A percentile compares a stretch with the other conserved stretches of the same genome.
These are phyloP conservation scores for Phataginus tetradactyla DNA, from an alignment of 2,797 vertebrate genomes.

Conservation along the genomic window DNA sequence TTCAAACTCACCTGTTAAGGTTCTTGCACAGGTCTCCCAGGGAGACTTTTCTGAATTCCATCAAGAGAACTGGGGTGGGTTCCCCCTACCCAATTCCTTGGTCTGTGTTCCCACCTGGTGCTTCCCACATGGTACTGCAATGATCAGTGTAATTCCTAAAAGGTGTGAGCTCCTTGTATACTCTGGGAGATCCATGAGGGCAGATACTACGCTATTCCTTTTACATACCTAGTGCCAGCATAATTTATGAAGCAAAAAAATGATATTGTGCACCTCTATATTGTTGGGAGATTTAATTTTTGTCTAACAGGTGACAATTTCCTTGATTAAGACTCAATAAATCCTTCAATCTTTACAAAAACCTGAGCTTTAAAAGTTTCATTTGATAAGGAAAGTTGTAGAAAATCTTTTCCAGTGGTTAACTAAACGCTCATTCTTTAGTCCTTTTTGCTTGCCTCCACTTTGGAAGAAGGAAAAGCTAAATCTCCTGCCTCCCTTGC, in stretches of 20 bases:
- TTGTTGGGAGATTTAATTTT: background rate
- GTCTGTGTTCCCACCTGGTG: background rate
- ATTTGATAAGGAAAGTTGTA: background rate
- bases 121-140: background rate
- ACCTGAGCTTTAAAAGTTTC: background rate
- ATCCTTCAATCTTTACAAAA: background rate
- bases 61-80: background rate
- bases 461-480: background rate
- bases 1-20: background rate
- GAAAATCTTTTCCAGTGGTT: background rate
- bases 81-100: too few species aligned
- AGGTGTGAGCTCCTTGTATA: background rate
- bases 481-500: background rate
- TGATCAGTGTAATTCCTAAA: background rate
- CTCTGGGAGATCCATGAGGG: background rate
- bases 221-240: background rate
- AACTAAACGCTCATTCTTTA: background rate
- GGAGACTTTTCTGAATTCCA: background rate
- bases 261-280: background rate
- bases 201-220: background rate
- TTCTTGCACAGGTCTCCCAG: background rate
- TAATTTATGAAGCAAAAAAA: background rate
- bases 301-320: background rate
- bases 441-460: background rate
- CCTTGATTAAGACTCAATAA: background rate